These are phyloP conservation scores for Glaucopsyche alexis DNA, from an alignment of 2,888 invertebrate genomes.

Conservation along the genomic window DNA sequence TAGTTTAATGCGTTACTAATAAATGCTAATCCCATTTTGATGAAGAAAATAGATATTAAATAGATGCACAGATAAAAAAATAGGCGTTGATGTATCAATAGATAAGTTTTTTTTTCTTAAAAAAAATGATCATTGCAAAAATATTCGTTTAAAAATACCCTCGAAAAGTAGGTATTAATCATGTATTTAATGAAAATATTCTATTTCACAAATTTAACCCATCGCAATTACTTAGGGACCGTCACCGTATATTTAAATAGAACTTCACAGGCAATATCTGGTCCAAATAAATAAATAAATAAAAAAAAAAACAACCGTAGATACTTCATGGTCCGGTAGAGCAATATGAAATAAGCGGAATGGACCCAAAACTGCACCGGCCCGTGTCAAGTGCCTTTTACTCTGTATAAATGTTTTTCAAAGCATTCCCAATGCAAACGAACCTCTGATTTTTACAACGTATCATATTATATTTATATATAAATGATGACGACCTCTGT, in stretches of 20 bases:
- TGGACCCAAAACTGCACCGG: constrained; percentile 11
- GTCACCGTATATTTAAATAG: background rate
- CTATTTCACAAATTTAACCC: background rate
- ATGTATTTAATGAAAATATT: background rate
- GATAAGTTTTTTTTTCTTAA: too few relatives aligned
- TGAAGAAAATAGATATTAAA: too few relatives aligned
- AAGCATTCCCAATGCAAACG: constrained; percentile 1
- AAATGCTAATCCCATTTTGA: too few relatives aligned
- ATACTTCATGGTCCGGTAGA: background rate
- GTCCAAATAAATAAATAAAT: background rate
- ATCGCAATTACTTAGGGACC: background rate
- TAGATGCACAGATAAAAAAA: too few relatives aligned
- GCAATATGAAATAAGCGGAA: constrained; percentile 16
- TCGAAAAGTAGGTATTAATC: too few relatives aligned
- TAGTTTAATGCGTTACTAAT: too few relatives aligned
- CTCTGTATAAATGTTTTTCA: background rate
- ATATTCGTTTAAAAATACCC: too few relatives aligned
- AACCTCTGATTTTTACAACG: background rate
- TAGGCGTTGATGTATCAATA: too few relatives aligned
- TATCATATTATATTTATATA: too few relatives aligned
- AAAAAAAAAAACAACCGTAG: background rate
- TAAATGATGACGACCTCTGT: too few relatives aligned
- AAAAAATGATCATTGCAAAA: too few relatives aligned
- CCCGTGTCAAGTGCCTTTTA: constrained; percentile 11
- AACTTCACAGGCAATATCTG: constrained; percentile 5